Percentiles rank a stretch among this genome's conserved stretches.
Conservation (phyloP, 1,140 invertebrate genomes). For the Metopolophium dirhodum region DNA sequence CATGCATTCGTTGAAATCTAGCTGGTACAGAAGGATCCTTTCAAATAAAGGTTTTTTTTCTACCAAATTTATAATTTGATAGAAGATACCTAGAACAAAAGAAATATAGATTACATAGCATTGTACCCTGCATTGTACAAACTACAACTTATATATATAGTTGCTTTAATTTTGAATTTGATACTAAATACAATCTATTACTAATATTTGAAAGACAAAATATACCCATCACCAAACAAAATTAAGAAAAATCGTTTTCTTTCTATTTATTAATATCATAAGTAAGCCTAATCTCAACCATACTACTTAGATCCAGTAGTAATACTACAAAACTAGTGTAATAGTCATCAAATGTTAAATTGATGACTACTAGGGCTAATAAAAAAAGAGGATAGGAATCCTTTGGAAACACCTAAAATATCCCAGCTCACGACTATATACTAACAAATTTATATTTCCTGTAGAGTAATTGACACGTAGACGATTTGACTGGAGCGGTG, state of each 20-base stretch:
- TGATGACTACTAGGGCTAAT: too few species aligned
- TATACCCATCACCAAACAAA: background rate
- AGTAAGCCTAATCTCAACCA: too few species aligned
- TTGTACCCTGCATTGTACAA: background rate
- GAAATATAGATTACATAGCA: background rate
- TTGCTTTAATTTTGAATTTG: background rate
- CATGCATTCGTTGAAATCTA: constrained; percentile 96
- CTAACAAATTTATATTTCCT: constrained; percentile 87
- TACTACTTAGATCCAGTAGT: too few species aligned
- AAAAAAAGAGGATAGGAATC: too few species aligned
- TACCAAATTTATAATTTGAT: constrained; percentile 99
- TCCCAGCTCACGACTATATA: constrained; percentile 59
- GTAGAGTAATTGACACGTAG: constrained; percentile 66
- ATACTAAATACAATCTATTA: background rate
- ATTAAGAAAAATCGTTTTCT: background rate
- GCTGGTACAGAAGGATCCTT: constrained; percentile 97
- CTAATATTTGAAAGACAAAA: background rate
- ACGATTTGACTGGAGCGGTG: constrained; percentile 66
- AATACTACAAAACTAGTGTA: too few species aligned
- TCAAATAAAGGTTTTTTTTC: constrained; percentile 98
- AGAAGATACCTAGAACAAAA: constrained; percentile 82
- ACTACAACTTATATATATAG: background rate
- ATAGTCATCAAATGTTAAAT: too few species aligned
- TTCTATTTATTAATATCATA: too few species aligned
- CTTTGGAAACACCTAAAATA: background rate